Evolutionary conservation across 2,113 vertebrate genomes (phyloP), one percentile per base, ranked within the genome.

Genomic region (Balaeniceps rex): DNA sequence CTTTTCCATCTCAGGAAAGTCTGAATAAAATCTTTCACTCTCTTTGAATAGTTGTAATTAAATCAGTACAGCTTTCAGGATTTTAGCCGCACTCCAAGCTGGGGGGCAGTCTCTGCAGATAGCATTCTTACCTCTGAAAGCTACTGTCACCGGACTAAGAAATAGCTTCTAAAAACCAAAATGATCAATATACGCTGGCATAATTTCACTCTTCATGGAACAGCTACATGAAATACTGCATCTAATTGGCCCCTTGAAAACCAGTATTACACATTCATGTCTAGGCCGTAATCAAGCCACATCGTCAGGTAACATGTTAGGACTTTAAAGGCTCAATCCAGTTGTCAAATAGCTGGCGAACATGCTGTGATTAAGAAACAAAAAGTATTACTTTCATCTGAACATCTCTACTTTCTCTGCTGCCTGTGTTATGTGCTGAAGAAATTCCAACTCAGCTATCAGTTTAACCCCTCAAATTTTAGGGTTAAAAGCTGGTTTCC

Each of bases 21-120:
- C 83, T 85, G 82, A 96, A 91, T 66, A 93, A 87, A 90, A 93
- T 86, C 40, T 93, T 94, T 90, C 66, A 54, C 34, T 83, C 58
- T 58, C 58, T 88, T 92, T 90, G 63, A 88, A 93, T 57, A 80
- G 68, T 54, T 91, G 65, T 93, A 88, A 90, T 88, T 97, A 94
- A 92, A 83, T 76, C 66, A 44, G 47, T 42, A 28, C n/a, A 83
- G 47, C 7, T 22, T 70, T 60, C 71, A 60, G 63, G 42, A 71
- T 76, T 92, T 92, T 88, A 88, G n/a, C 75, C 8, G 2, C 57
- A 40, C 12, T 47, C 34, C 34, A 76, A 76, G 23, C 4, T 54
- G 36, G 33, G 46, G 66, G 36, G 47, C 46, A 94, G 44, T 80
- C 38, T 71, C 70, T 92, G 69, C 70, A 84, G 74, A 54, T 22